Base-by-base conservation (phyloP, 64 coral and sea anemone species). In the Montipora capricornis region DNA sequence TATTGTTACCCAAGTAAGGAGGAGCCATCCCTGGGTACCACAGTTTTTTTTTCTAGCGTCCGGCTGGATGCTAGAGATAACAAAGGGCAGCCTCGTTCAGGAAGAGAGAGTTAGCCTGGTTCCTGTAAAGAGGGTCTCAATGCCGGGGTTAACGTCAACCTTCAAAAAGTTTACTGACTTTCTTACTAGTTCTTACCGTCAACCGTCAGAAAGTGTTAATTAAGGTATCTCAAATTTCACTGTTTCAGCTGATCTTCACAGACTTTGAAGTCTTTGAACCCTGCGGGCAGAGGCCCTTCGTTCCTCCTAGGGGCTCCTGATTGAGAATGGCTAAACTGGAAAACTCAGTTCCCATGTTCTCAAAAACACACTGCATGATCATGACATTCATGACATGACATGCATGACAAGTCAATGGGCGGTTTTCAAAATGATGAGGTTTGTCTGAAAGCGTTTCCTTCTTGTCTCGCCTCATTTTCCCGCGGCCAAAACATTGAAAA, bases 201-300 rank as follows among this genome's bases (percentile, higher is more conserved):
- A 66, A 66, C 61, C 61, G 61, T 66, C 61, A 66, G 61, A 66
- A 66, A 66, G 61, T 66, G 61, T 66, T 66, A 66, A 66, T 66
- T 66, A 66, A 66, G 61, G 61, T 66, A 66, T 13, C 37, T 37
- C 37, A 37, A 37, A 37, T 37, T 37, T 37, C 37, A 37, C 37
- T 37, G 37, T 37, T 37, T 37, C 37, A 37, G 37, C 37, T 37
- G 37, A 37, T 37, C 37, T 37, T 37, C 37, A 37, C 37, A 37
- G 37, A 37, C 37, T 37, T 37, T 37, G 37, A 37, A 37, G 37
- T 37, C 37, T 37, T 37, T 37, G 37, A 37, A 37, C 37, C 37
- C 37, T 37, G 37, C 37, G 37, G 0, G 37, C 37, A 37, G 37
- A 37, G 37, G 37, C 37, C 37, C 37, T 37, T 37, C 37, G 37